Evolutionary conservation across 2,888 invertebrate species (phyloP).

Genomic region (Chrysolina oricalcia): DNA sequence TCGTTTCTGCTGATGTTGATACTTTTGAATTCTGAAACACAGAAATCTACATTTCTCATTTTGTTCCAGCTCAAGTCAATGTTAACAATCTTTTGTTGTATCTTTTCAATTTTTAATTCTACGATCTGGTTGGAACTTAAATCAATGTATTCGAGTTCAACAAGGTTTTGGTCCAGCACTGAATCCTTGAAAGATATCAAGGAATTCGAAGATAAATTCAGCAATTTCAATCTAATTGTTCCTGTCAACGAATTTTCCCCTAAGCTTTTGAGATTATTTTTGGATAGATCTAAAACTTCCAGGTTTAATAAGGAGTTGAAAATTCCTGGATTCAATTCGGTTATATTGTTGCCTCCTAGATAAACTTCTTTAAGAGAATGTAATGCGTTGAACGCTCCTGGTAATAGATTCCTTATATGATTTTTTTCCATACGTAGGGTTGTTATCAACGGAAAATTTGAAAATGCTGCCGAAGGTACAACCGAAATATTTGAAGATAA

Average conservation of each 20-base stretch:
- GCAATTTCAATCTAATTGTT: not conserved
- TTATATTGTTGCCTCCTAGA: not conserved
- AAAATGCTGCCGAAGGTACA: not conserved
- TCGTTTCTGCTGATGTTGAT: conserved; percentile 2
- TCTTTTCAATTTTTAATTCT: not conserved
- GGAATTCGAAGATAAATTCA: conserved; percentile 14
- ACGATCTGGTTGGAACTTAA: not conserved
- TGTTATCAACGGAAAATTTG: not conserved
- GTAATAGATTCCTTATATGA: not conserved
- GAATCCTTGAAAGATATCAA: not conserved
- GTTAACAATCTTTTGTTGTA: not conserved
- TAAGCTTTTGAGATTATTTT: not conserved
- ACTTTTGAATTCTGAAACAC: not conserved
- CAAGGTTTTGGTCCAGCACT: not conserved
- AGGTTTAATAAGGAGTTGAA: not conserved
- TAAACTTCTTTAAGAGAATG: not conserved
- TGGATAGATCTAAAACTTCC: not conserved
- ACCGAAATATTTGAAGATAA: not conserved
- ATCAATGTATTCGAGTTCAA: not conserved
- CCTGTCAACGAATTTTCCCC: not conserved
- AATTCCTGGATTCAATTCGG: not conserved
- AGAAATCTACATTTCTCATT: not conserved
- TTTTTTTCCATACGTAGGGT: not conserved
- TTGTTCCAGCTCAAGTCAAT: not conserved
- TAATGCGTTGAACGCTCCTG: not conserved